Percentiles rank a stretch among this genome's conserved stretches.
Conservation (phyloP, 53 echinoderm and acorn worm species). For the Pentamera pediparva region DNA sequence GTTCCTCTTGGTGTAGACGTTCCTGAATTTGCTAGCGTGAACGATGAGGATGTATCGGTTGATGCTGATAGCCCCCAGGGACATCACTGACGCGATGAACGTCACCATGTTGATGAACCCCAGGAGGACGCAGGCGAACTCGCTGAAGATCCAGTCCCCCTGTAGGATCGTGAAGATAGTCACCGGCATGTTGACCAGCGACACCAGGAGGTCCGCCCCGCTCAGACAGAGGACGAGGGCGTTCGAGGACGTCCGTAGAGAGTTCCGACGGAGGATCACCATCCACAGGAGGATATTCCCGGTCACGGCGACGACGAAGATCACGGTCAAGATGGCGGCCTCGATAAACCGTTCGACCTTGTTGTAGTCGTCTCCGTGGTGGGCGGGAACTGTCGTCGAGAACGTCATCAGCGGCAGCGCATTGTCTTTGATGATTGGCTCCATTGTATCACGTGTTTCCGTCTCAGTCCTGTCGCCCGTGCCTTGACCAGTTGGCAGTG, state of each 20-base stretch:
- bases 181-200: constrained; percentile 72
- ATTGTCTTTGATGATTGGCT: background rate
- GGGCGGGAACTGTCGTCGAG: too few species aligned
- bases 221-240: constrained; percentile 95
- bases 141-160: constrained; percentile 45
- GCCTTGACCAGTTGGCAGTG: background rate
- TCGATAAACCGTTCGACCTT: constrained; percentile 64
- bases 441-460: background rate
- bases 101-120: constrained; percentile 89
- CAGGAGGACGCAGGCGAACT: constrained; percentile 44
- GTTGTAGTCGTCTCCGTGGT: background rate
- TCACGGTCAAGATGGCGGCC: constrained; percentile 45
- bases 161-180: constrained; percentile 58
- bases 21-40: constrained; percentile 64
- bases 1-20: constrained; percentile 56
- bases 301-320: constrained; percentile 62
- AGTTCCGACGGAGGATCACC: constrained; percentile 59
- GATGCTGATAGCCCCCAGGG: constrained; percentile 82
- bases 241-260: constrained; percentile 67
- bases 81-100: constrained; percentile 95
- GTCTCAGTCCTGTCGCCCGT: background rate
- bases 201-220: constrained; percentile 77
- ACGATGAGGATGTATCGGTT: constrained; percentile 88
- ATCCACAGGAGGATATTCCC: constrained; percentile 80
- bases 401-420: background rate